Evolutionary conservation across 2,888 invertebrate genomes (phyloP), one percentile per base, ranked within the genome.

Genomic region (Eupeodes latifasciatus): DNA sequence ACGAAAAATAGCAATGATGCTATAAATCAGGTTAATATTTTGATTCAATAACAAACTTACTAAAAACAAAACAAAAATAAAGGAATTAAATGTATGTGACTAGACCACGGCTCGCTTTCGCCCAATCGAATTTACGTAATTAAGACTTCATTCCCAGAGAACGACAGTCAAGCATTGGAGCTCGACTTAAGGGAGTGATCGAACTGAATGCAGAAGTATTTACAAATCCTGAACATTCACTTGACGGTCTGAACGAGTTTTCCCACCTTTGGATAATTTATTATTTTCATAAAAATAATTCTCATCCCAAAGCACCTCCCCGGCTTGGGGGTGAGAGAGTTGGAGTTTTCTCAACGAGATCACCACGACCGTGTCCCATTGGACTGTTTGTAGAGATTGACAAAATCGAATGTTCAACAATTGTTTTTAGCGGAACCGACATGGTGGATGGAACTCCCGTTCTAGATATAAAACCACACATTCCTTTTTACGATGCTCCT

Each of bases 201-300:
- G 95, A 96, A 14, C 94, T 99, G 40, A 95, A 96, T 90, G 95
- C 96, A 90, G 94, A 95, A 51, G 94, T 97, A 19, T 97, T 98
- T 91, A 98, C 96, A 71, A 98, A 98, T 93, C 98, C 98, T 0
- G 96, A 96, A 90, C 98, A 98, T 94, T 96, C 98, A 11, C 93
- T 98, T 61, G 96, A 96, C 91, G 98, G 98, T 0, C 93, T 99
- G 74, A 95, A 96, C 74, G 96, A 97, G 90, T 99, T 97, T 93
- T 98, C 98, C 0, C 98, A 99, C 93, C 96, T 98, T 94, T 99
- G 98, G 98, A 95, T 99, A 84, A 94, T 98, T 87, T 98, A 98
- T 93, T 95, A 98, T 91, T 98, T 98, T 92, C 98, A 98, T 92
- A 98, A 97, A 91, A 96, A 97, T 90, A 96, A 96, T 75, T 96